phyloP scores from a whole-genome alignment of 2,888 invertebrate species.

The Watsonalla binaria region DNA sequence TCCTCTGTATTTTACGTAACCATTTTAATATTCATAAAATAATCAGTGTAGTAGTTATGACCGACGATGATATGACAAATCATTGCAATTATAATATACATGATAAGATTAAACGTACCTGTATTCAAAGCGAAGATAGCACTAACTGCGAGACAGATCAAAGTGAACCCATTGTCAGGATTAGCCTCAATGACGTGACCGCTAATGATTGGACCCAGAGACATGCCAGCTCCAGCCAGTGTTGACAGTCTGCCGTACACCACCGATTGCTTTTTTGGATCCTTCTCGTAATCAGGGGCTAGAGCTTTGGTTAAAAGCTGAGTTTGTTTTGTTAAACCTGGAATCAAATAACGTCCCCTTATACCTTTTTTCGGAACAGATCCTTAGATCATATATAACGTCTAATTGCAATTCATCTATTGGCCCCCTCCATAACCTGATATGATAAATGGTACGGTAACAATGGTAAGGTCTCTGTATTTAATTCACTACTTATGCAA shows the following conservation, averaged over 20 bases:
- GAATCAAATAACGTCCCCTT: conserved; percentile 8
- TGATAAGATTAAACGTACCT: conserved; percentile 18
- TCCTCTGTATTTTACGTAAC: too few species aligned
- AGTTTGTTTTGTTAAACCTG: conserved; percentile 82
- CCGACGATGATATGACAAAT: too few species aligned
- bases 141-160: conserved; percentile 47
- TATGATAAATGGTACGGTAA: too few species aligned
- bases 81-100: too few species aligned
- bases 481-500: too few species aligned
- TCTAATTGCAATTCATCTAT: too few species aligned
- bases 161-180: conserved; percentile 68
- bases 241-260: conserved; percentile 79
- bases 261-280: conserved; percentile 57
- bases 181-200: conserved; percentile 76
- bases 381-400: too few species aligned
- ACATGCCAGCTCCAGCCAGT: conserved; percentile 79
- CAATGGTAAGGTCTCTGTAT: too few species aligned
- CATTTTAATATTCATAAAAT: too few species aligned
- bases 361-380: too few species aligned
- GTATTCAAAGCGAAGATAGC: conserved; percentile 31
- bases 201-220: conserved; percentile 80
- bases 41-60: too few species aligned
- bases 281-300: conserved; percentile 75
- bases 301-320: conserved; percentile 79
- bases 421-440: too few species aligned